Base-by-base conservation (phyloP, 1,140 invertebrate species). In the Pseudomyrmex pallidus region DNA sequence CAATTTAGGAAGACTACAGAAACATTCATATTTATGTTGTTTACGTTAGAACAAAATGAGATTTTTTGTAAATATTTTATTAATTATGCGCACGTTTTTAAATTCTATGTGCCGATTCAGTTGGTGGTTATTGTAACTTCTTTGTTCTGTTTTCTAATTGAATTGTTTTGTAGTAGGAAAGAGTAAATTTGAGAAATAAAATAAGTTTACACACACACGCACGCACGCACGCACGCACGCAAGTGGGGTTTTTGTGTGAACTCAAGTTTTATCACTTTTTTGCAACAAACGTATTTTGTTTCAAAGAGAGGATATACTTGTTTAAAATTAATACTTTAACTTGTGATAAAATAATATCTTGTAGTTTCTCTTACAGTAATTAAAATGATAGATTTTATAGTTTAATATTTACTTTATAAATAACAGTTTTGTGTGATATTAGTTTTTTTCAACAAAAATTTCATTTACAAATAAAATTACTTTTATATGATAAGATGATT, bases 151-250 rank as follows among this genome's bases (percentile, higher is more conserved):
- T 48, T 70, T 70, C 50, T 54, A 56, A 70, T 52, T 35, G 12
- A 54, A 54, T 15, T 1, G 66, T 70, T 67, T 77, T 77, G 5
- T 67, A 77, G 4, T 35, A 35, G 35, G 0, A 78, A 48, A 2
- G 20, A 70, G 25, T 12, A 54, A n/a, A 70, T 67, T 80, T 80
- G 54, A 72, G 64, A 57, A 61, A 77, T 57, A 5, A 54, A 25
- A 70, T 70, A 20, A 50, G 25, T 13, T 63, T 12, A 17, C 35
- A 35, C 35, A 35, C 35, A 35, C 35, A 35, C 4, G 7, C 35
- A 5, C 35, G 35, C 35, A 7, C 25, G 25, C 25, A 4, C 35
- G 35, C 25, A 4, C 35, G 35, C 35, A 7, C 35, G 35, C 5
- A 35, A 35, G 5, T 35, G 35, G 35, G 5, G 5, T 22, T 12